Base-by-base conservation (phyloP, 1,140 invertebrate genomes). In the Drosophila funebris region DNA sequence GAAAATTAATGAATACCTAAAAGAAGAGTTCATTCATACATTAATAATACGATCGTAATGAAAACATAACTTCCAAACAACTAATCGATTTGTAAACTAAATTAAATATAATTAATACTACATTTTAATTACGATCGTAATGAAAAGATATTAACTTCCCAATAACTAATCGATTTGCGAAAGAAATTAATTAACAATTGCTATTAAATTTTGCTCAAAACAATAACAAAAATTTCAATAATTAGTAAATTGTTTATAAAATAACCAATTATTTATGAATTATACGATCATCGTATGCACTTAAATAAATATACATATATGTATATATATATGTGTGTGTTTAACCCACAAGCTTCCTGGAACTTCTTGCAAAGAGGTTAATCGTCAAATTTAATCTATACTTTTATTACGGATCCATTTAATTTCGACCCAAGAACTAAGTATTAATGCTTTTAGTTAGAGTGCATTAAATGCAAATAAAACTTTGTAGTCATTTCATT, bases 401-500 rank as follows among this genome's bases (percentile, higher is more conserved):
- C 11, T 46, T 63, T 64, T 27, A 64, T 16, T 5, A 9, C 27
- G 39, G 20, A 62, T 66, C 54, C 54, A 72, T 53, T 61, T 20
- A 29, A 60, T 66, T 39, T 74, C 37, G 39, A 37, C 44, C 67
- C 57, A 68, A 58, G 48, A 70, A 69, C 27, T 67, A 78, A 82
- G 78, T 87, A 75, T 78, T 70, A 75, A 83, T 78, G 50, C 56
- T 73, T 74, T 87, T 50, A 83, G 83, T 79, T 82, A 48, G 68
- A 78, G 48, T 76, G 83, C 83, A 87, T 87, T 73, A 73, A 88
- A 87, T 88, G 83, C 83, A 78, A 46, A 46, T 7, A 24, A 24
- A 46, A 77, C 73, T 58, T 81, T 61, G 52, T 87, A 87, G 82
- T 87, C 82, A 88, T 82, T 87, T 88, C 57, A 53, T 57, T 87